A percentile compares a stretch with the other conserved stretches of the same genome.
Evolutionary conservation across 2,113 vertebrate genomes (phyloP).

Genomic region (Brevimyrus niger): DNA sequence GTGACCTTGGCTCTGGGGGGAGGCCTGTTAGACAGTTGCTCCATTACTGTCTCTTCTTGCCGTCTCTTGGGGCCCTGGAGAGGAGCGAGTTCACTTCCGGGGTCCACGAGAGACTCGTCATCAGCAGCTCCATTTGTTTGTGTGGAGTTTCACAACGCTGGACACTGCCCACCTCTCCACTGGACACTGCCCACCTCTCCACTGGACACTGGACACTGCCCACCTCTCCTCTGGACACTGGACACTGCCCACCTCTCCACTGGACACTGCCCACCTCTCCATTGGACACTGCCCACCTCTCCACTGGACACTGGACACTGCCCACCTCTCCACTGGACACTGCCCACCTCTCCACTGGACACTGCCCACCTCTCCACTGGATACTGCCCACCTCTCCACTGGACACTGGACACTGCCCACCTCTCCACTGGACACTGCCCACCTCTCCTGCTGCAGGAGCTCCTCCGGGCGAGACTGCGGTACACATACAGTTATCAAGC

Average conservation of each 20-base stretch:
- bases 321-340: too few species aligned
- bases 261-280: too few species aligned
- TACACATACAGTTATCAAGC: background rate
- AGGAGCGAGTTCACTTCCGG: background rate
- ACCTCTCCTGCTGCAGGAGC: background rate
- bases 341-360: too few species aligned
- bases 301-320: too few species aligned
- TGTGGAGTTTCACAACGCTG: background rate
- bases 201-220: too few species aligned
- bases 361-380: too few species aligned
- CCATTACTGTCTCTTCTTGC: background rate
- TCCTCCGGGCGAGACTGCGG: background rate
- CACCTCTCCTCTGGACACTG: too few species aligned
- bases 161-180: background rate
- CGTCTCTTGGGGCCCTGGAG: background rate
- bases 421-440: background rate
- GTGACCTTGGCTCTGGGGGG: background rate
- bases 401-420: too few species aligned
- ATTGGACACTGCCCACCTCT: too few species aligned
- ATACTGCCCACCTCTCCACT: too few species aligned
- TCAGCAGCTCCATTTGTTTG: background rate
- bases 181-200: too few species aligned
- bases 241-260: too few species aligned
- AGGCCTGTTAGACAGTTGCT: background rate
- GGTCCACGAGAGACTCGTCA: background rate